phyloP scores from a whole-genome alignment of 1,140 invertebrate species.

The Thaumatotibia leucotreta region DNA sequence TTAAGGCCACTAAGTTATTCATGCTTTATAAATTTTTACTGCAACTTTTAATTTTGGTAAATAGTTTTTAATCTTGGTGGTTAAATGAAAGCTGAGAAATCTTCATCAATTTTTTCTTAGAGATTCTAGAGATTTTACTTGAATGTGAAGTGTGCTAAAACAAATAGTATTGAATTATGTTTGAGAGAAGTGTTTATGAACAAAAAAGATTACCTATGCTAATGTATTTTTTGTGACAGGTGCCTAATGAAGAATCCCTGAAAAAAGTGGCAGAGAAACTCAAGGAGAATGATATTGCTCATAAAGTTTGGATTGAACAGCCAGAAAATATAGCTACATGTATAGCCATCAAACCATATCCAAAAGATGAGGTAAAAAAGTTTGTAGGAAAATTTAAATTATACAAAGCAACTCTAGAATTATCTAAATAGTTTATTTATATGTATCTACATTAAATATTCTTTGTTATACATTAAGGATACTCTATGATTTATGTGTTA shows the following conservation, averaged over 20 bases:
- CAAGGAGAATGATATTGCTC: conserved; percentile 83
- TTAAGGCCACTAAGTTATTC: too few species aligned
- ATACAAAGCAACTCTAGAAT: conserved; percentile 44
- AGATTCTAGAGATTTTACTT: too few species aligned
- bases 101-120: too few species aligned
- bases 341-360: conserved; percentile 94
- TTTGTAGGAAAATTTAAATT: conserved; percentile 94
- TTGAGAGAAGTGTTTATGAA: too few species aligned
- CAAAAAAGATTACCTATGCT: too few species aligned
- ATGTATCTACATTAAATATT: background rate
- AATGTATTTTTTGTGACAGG: conserved; percentile 72
- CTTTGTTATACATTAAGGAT: background rate
- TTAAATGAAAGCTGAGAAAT: too few species aligned
- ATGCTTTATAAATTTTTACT: too few species aligned
- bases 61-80: too few species aligned
- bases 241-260: conserved; percentile 86
- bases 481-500: background rate
- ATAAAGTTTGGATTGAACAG: conserved; percentile 98
- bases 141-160: too few species aligned
- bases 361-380: conserved; percentile 89
- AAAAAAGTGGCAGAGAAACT: conserved; percentile 82
- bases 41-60: too few species aligned
- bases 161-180: too few species aligned
- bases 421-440: background rate
- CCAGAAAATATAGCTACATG: conserved; percentile 98